Percentiles rank a stretch among this genome's conserved stretches.
Evolutionary conservation across 2,888 invertebrate species (phyloP).

Genomic region (Nomada ruficornis): DNA sequence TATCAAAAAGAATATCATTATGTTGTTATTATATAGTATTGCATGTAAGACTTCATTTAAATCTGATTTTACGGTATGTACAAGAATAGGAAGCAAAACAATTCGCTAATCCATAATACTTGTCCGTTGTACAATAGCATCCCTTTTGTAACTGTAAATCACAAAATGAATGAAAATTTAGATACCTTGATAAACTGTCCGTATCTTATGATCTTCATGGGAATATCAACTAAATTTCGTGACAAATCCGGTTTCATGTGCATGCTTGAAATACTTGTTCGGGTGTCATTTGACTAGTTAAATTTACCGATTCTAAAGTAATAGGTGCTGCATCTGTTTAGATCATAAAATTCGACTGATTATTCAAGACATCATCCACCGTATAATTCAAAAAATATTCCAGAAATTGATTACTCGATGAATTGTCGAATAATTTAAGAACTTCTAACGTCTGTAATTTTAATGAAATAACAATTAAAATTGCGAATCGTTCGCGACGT

Average conservation of each 20-base stretch:
- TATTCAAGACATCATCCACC: constrained; percentile 35
- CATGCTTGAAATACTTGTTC: constrained; percentile 20
- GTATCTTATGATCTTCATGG: constrained; percentile 53
- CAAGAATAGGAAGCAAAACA: constrained; percentile 74
- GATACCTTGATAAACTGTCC: constrained; percentile 43
- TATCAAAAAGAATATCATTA: constrained; percentile 70
- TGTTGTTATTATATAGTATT: constrained; percentile 61
- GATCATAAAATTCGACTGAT: constrained; percentile 56
- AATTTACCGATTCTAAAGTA: constrained; percentile 24
- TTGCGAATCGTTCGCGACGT: constrained; percentile 46
- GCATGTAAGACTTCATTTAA: constrained; percentile 69
- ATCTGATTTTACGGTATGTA: constrained; percentile 70
- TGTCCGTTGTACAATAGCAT: constrained; percentile 32
- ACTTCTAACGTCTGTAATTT: constrained; percentile 48
- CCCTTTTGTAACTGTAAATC: constrained; percentile 39
- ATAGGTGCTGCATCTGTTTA: constrained; percentile 29
- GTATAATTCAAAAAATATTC: constrained; percentile 35
- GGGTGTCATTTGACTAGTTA: constrained; percentile 38
- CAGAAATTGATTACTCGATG: constrained; percentile 11
- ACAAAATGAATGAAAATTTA: constrained; percentile 20
- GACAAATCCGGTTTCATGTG: constrained; percentile 17
- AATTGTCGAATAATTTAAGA: constrained; percentile 32
- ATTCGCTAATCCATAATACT: constrained; percentile 60
- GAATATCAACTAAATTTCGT: constrained; percentile 11
- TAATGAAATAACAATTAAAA: constrained; percentile 51